Conservation (phyloP, 1,140 invertebrate genomes). For the Cyclargus thomasi region DNA sequence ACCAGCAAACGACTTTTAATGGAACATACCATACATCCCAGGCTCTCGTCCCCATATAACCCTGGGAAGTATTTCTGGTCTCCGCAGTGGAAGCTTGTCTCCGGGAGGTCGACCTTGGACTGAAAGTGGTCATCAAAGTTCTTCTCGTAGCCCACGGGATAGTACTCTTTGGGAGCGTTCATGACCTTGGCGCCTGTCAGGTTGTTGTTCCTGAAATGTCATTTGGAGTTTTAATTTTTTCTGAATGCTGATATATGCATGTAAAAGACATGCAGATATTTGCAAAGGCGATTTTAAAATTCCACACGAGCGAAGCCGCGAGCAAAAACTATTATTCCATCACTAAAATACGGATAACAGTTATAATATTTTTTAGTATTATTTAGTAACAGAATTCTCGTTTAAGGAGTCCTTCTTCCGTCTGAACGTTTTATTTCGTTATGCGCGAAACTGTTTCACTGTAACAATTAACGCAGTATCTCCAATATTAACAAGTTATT, state of each 20-base stretch:
- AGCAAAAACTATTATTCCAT: no score
- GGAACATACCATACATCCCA: conserved; percentile 90
- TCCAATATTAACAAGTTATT: background rate
- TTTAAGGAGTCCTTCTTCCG: background rate
- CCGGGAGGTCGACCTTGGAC: conserved; percentile 87
- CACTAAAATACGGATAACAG: no score
- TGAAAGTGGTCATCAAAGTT: conserved; percentile 92
- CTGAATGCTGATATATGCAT: no score
- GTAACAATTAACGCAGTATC: background rate
- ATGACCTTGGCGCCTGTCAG: conserved; percentile 82
- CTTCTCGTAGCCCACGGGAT: conserved; percentile 89
- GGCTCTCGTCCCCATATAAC: conserved; percentile 90
- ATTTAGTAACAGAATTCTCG: background rate
- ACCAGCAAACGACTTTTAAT: no score
- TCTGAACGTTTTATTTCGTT: background rate
- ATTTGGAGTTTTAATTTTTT: background rate
- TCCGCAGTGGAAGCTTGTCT: conserved; percentile 91
- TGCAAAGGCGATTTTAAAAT: no score
- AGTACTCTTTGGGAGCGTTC: conserved; percentile 92
- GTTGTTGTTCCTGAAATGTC: conserved; percentile 31
- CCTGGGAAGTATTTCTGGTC: conserved; percentile 93
- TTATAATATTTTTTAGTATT: no score
- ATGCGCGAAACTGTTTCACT: background rate
- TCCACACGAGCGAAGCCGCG: no score
- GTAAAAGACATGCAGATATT: no score